Conservation (phyloP, 2,113 vertebrate genomes). For the Heteronetta atricapilla region DNA sequence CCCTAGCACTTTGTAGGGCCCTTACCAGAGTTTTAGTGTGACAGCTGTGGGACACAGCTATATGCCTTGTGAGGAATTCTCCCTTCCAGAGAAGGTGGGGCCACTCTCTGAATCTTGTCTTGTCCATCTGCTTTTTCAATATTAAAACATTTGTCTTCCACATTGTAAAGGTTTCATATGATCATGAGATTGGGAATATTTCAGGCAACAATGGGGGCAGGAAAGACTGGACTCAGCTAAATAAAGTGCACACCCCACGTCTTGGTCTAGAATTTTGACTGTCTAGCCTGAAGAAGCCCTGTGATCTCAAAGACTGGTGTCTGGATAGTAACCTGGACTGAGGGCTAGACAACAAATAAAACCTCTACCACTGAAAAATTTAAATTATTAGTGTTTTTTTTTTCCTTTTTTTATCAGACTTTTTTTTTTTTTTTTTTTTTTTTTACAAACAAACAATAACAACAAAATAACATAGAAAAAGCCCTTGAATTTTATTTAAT, state of each 20-base stretch:
- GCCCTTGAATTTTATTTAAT: not conserved
- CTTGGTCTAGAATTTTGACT: not conserved
- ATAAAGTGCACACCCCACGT: not conserved
- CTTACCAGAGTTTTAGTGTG: not conserved
- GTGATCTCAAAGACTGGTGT: not conserved
- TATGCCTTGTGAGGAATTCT: not conserved
- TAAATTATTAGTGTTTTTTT: not conserved
- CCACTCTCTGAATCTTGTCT: not conserved
- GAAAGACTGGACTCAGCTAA: not conserved
- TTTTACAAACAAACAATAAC: not conserved
- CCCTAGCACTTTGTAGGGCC: accelerated
- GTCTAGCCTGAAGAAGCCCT: not conserved
- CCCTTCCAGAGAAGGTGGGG: not conserved
- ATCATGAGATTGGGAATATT: not conserved
- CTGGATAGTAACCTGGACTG: not conserved
- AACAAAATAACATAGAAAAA: not conserved
- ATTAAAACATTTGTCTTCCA: not conserved
- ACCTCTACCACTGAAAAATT: not conserved
- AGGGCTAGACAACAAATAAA: not conserved
- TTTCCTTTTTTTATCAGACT: not conserved
- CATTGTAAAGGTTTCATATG: not conserved
- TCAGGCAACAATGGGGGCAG: not conserved
- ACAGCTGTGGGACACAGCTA: accelerated
- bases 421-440: not conserved
- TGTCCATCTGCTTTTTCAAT: not conserved